Evolutionary conservation across 2,888 invertebrate genomes (phyloP).

Genomic region (Podotricha telesiphe): DNA sequence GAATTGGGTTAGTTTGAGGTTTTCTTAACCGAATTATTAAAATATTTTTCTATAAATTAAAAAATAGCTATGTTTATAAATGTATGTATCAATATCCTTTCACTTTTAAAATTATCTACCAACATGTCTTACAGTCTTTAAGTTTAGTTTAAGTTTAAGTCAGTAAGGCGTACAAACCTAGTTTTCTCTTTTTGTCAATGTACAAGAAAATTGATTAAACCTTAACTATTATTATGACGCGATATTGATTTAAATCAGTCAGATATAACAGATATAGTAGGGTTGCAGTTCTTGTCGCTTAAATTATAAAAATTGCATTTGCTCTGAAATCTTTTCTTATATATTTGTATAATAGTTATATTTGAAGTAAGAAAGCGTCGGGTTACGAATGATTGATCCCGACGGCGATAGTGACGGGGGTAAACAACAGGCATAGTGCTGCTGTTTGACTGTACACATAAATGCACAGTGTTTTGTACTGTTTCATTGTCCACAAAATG

Average conservation of each 20-base stretch:
- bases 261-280: no score
- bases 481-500: neutral
- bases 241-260: no score
- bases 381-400: constrained; percentile 54
- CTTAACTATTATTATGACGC: no score
- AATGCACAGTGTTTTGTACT: neutral
- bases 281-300: neutral
- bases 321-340: neutral
- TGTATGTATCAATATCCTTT: no score
- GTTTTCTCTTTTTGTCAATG: no score
- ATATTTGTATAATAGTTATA: constrained; percentile 34
- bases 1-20: constrained; percentile 2
- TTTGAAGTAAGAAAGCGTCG: constrained; percentile 46
- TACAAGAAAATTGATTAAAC: no score
- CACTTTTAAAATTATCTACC: no score
- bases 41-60: neutral
- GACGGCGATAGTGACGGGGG: constrained; percentile 45
- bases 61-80: no score
- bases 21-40: neutral
- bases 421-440: constrained; percentile 54
- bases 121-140: no score
- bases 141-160: no score
- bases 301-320: neutral
- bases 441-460: neutral
- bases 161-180: no score